These are phyloP conservation scores for Norana najaformis DNA, from an alignment of 2,888 invertebrate genomes.

Conservation along the genomic window DNA sequence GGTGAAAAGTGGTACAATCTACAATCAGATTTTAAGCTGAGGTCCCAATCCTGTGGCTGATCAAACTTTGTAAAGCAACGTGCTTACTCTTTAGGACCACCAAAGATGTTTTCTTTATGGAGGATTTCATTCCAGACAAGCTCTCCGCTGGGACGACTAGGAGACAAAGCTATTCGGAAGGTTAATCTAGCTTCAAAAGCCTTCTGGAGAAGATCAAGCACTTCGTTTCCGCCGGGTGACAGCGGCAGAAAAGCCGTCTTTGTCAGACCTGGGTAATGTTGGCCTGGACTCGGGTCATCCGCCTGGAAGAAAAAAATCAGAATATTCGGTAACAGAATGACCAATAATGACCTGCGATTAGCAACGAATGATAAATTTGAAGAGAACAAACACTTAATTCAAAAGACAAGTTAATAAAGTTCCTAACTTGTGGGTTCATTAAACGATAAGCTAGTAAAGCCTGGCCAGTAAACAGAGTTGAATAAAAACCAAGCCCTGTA, in stretches of 20 bases:
- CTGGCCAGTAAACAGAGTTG: not conserved
- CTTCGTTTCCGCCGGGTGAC: not conserved
- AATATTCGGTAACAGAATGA: too few relatives aligned
- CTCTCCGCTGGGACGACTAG: not conserved
- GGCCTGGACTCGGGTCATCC: not conserved
- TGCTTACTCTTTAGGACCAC: not conserved
- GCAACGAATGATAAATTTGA: too few relatives aligned
- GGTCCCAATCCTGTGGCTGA: not conserved
- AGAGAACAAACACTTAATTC: too few relatives aligned
- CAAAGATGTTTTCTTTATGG: not conserved
- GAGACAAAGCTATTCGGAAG: not conserved
- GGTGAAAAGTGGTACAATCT: too few relatives aligned
- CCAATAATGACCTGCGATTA: too few relatives aligned
- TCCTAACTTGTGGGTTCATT: too few relatives aligned
- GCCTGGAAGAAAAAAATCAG: not conserved
- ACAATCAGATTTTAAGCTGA: not conserved
- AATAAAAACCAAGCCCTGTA: not conserved
- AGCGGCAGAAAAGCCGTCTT: constrained; percentile 1
- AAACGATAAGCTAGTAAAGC: too few relatives aligned
- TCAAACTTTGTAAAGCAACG: not conserved
- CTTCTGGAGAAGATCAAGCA: not conserved
- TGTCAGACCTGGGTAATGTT: not conserved
- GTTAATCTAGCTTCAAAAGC: not conserved
- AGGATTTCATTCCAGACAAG: not conserved
- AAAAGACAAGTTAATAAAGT: too few relatives aligned